A percentile compares a stretch with the other conserved stretches of the same genome.
Conservation (phyloP, 1,140 invertebrate species). For the fruit fly (Drosophila melanogaster) region Release_6_plus_ISO1_MT NC_004354.4:1019501-1020000, state of each 20-base stretch:
- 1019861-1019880: too few relatives aligned
- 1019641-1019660: constrained; percentile 3
- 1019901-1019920: too few relatives aligned
- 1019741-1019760: too few relatives aligned
- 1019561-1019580: constrained; percentile 43
- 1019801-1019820: too few relatives aligned
- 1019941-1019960: too few relatives aligned
- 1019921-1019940: too few relatives aligned
- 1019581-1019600: constrained; percentile 28
- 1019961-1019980: too few relatives aligned
- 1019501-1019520: constrained; percentile 11
- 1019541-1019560: constrained; percentile 33
- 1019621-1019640: constrained; percentile 28
- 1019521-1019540: constrained; percentile 12
- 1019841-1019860: too few relatives aligned
- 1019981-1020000: constrained; percentile 1
- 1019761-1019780: too few relatives aligned
- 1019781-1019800: too few relatives aligned
- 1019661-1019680: neutral
- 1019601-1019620: constrained; percentile 6
- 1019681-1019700: neutral
- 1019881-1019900: too few relatives aligned
- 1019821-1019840: too few relatives aligned
- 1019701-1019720: neutral
- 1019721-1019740: constrained; percentile 4